phyloP scores from a whole-genome alignment of 2,888 invertebrate species.

The Erebia epiphron region DNA sequence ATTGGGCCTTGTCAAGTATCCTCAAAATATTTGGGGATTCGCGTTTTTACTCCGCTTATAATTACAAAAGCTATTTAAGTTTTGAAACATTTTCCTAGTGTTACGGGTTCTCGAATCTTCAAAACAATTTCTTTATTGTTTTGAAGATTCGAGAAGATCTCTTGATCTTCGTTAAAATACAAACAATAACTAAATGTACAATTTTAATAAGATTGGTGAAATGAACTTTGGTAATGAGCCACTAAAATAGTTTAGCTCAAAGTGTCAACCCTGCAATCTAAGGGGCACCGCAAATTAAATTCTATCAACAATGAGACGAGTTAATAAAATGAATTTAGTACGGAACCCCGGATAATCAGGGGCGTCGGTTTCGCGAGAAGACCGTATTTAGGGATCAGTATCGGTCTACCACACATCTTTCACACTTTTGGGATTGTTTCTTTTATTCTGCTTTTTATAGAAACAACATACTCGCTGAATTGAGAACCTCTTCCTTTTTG shows the following conservation, averaged over 20 bases:
- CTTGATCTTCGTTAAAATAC: too few species aligned
- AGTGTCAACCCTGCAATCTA: conserved; percentile 38
- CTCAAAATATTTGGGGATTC: neutral
- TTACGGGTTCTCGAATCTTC: neutral
- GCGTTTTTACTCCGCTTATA: neutral
- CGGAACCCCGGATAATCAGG: conserved; percentile 68
- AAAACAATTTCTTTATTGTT: too few species aligned
- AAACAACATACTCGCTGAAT: too few species aligned
- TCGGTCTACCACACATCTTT: conserved; percentile 34
- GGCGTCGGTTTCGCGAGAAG: conserved; percentile 47
- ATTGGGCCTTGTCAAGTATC: conserved; percentile 7
- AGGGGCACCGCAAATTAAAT: conserved; percentile 50
- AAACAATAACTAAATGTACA: too few species aligned
- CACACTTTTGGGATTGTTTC: neutral
- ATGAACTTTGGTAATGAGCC: too few species aligned
- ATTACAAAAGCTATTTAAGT: neutral
- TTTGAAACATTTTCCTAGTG: neutral
- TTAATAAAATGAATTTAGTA: conserved; percentile 79
- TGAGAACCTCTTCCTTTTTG: too few species aligned
- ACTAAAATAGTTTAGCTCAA: too few species aligned
- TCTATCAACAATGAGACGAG: conserved; percentile 81
- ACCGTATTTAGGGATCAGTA: conserved; percentile 63
- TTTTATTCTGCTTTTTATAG: neutral
- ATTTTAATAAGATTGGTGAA: too few species aligned
- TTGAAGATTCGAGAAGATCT: too few species aligned